Evolutionary conservation across 2,797 vertebrate species (phyloP), one percentile per base, ranked within the genome.

Genomic region (Zonotrichia albicollis): DNA sequence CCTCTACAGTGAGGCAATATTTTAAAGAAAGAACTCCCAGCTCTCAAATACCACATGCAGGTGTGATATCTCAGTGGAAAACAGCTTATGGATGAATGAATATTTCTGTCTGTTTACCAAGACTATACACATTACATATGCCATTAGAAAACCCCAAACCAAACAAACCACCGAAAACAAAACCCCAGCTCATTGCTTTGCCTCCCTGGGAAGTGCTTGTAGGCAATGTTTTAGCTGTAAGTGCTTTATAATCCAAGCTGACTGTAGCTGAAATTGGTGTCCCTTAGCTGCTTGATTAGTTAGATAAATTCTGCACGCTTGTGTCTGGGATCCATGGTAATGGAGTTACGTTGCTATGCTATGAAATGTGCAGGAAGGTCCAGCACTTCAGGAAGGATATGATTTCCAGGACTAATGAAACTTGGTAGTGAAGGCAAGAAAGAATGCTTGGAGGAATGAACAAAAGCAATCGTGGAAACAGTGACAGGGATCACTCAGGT

Each of bases 271-370:
- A 78, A 83, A 87, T 85, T 65, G 84, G 78, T 89, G 81, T 95
- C 66, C 92, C 87, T 92, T 54, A 78, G 87, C 89, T 29, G 7
- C 81, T 84, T 16, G 32, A 89, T 85, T 83, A 92, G 86, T 82
- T 78, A 87, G 90, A 94, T 95, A 65, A 93, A 94, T 95, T 93
- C 92, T 92, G 89, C 90, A 96, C 0, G 43, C 68, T 43, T 77
- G 70, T 81, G 76, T 83, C 90, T 96, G 89, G 95, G 92, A 95
- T 96, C 94, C 94, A 95, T 95, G 93, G 93, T 92, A 96, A 96
- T 95, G 83, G 87, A 92, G 89, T 94, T 89, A 94, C 3, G 89
- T 95, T 96, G 93, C 94, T 96, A 95, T 89, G 95, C 87, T 95
- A 36, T 90, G 79, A 92, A 91, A 94, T 55, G 92, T 68, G 84